Conservation (phyloP, 2,888 invertebrate species). For the Agrochola macilenta region DNA sequence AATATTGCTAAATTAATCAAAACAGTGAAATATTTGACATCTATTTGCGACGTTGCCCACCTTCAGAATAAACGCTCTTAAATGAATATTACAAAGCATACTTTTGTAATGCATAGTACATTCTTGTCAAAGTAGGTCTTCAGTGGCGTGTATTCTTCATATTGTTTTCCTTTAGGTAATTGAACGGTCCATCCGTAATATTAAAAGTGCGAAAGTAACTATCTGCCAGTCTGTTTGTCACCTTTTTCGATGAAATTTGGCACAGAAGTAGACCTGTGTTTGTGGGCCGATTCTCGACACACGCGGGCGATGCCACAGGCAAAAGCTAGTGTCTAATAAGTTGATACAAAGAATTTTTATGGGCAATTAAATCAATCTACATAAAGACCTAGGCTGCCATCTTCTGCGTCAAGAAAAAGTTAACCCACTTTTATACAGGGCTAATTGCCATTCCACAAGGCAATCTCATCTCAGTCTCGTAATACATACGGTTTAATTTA, state of each 20-base stretch:
- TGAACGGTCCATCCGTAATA: background rate
- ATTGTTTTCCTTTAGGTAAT: background rate
- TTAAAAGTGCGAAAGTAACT: background rate
- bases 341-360: background rate
- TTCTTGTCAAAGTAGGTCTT: too few species aligned
- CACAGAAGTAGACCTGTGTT: too few species aligned
- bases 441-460: background rate
- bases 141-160: background rate
- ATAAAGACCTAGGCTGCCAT: background rate
- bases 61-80: too few species aligned
- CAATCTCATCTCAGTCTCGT: background rate
- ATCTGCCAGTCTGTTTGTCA: background rate
- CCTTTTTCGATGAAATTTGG: too few species aligned
- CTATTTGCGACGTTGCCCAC: too few species aligned
- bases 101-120: background rate
- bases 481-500: slow-evolving; percentile 12
- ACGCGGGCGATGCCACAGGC: background rate
- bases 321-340: background rate
- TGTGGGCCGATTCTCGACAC: too few species aligned
- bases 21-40: too few species aligned
- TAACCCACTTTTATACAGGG: background rate
- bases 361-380: background rate
- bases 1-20: too few species aligned
- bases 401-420: background rate
- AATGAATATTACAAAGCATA: background rate